These are phyloP conservation scores for Nomada flava DNA, from an alignment of 2,888 invertebrate species.

Conservation along the genomic window DNA sequence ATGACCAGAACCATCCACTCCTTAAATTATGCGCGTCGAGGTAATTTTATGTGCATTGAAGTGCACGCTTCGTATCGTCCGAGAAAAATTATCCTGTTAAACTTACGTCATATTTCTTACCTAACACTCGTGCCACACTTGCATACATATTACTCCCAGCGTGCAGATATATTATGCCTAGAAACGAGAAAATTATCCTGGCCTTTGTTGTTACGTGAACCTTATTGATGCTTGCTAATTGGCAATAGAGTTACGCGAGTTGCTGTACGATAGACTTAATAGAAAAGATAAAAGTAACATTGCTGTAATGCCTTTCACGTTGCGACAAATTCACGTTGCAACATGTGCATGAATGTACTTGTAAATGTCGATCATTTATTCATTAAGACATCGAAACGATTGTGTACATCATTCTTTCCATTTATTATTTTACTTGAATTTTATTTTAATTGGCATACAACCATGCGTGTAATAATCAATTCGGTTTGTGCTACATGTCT, in stretches of 20 bases:
- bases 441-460: neutral
- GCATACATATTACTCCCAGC: conserved; percentile 2
- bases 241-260: neutral
- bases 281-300: neutral
- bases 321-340: too few species aligned
- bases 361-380: too few species aligned
- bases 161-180: neutral
- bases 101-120: conserved; percentile 5
- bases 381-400: too few species aligned
- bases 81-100: conserved; percentile 14
- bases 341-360: too few species aligned
- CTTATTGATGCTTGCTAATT: neutral
- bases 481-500: neutral
- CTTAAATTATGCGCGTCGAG: neutral
- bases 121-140: neutral
- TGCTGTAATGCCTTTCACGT: too few species aligned
- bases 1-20: neutral
- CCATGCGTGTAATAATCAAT: neutral
- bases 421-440: neutral
- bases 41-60: neutral
- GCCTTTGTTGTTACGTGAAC: neutral
- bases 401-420: neutral
- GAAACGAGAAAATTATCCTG: conserved; percentile 20
- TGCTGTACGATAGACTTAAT: neutral
- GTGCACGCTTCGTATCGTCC: neutral